Conservation (phyloP, 2,888 invertebrate genomes). For the Chalcosyrphus nemorum region DNA sequence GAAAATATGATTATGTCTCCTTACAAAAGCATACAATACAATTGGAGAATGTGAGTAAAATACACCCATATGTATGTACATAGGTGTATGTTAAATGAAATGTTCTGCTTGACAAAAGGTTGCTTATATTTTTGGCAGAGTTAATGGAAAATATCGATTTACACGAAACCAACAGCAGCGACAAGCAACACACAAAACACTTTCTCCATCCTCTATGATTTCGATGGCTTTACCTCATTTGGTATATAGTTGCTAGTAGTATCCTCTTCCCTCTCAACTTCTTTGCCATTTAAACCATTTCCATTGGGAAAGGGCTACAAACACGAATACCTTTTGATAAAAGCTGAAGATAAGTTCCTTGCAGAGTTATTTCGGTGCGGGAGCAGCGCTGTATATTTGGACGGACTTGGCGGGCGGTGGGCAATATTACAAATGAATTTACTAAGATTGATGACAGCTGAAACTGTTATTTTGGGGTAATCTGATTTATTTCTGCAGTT, state of each 20-base stretch:
- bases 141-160: slow-evolving; percentile 68
- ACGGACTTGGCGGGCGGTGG: neutral
- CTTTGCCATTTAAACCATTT: slow-evolving; percentile 11
- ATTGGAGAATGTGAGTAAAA: slow-evolving; percentile 15
- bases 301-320: neutral
- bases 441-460: slow-evolving; percentile 12
- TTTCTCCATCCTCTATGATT: slow-evolving; percentile 45
- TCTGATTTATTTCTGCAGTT: slow-evolving; percentile 28
- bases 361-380: neutral
- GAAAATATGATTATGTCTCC: slow-evolving; percentile 28
- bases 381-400: neutral
- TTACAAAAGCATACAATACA: slow-evolving; percentile 16
- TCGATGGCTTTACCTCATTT: slow-evolving; percentile 21
- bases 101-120: slow-evolving; percentile 29
- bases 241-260: neutral
- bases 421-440: slow-evolving; percentile 13
- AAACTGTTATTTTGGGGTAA: slow-evolving; percentile 5
- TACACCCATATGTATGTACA: neutral
- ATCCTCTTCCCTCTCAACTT: too few relatives aligned
- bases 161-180: slow-evolving; percentile 19
- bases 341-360: slow-evolving; percentile 1
- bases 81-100: slow-evolving; percentile 15
- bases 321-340: slow-evolving; percentile 4
- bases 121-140: slow-evolving; percentile 47
- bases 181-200: neutral